Conservation (phyloP, 1,140 invertebrate genomes). For the Drosophila nannoptera region DNA sequence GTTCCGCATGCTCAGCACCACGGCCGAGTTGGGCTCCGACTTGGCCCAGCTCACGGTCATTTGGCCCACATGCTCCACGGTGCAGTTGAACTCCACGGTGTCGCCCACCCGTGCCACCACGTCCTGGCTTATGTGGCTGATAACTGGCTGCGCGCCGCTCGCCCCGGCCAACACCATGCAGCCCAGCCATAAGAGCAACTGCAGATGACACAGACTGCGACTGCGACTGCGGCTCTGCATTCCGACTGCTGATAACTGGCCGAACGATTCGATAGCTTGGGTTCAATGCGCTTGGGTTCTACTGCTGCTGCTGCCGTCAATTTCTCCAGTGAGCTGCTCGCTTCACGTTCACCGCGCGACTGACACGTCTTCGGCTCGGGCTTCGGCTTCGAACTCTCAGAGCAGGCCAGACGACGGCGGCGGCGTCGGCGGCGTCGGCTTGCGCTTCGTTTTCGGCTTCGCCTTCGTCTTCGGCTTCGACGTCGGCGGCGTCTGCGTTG, state of each 20-base stretch:
- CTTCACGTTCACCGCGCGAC: constrained; percentile 58
- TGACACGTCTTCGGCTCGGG: constrained; percentile 41
- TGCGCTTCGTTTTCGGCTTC: neutral
- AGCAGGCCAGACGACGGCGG: constrained; percentile 41
- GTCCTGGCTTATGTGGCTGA: constrained; percentile 88
- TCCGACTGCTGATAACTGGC: constrained; percentile 26
- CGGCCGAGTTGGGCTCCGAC: constrained; percentile 59
- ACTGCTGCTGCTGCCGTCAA: neutral
- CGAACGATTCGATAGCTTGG: constrained; percentile 16
- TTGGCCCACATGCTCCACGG: constrained; percentile 87
- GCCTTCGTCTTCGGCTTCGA: neutral
- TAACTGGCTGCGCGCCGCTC: constrained; percentile 79
- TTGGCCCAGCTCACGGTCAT: constrained; percentile 88
- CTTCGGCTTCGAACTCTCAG: constrained; percentile 35
- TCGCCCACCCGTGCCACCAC: constrained; percentile 90
- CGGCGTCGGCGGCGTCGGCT: constrained; percentile 12
- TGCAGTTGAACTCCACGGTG: constrained; percentile 87
- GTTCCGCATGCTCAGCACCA: constrained; percentile 83
- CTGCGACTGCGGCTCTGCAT: constrained; percentile 17
- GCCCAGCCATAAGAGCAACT: constrained; percentile 26
- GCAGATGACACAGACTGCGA: constrained; percentile 14
- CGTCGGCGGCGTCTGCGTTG: constrained; percentile 28
- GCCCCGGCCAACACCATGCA: constrained; percentile 19
- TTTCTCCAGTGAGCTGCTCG: constrained; percentile 26
- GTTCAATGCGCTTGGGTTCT: constrained; percentile 35